A percentile compares a stretch with the other conserved stretches of the same genome.
phyloP scores from a whole-genome alignment of 2,797 vertebrate species.

The Aulostomus chinensis region DNA sequence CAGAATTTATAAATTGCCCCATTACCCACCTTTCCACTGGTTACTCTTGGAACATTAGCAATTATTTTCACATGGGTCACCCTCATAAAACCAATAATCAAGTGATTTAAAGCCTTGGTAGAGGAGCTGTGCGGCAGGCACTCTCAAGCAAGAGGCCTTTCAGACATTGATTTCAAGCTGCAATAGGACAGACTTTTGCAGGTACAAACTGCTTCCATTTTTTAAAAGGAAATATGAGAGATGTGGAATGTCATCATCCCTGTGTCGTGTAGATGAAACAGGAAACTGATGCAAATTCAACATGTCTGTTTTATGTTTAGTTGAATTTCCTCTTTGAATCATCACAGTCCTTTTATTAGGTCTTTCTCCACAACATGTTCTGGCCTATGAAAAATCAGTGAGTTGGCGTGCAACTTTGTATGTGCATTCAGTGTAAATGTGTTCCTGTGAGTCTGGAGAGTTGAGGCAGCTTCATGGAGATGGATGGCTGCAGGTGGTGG shows the following conservation, averaged over 20 bases:
- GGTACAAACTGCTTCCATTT: constrained; percentile 71
- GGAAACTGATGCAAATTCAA: no score
- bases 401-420: no score
- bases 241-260: constrained; percentile 26
- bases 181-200: constrained; percentile 66
- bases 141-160: no score
- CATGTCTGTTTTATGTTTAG: no score
- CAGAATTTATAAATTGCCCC: constrained; percentile 85
- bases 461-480: constrained; percentile 67
- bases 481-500: constrained; percentile 72
- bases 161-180: constrained; percentile 71
- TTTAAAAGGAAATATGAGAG: constrained; percentile 37
- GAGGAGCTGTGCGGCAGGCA: constrained; percentile 39
- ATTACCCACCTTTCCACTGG: constrained; percentile 85
- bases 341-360: no score
- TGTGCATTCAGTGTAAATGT: constrained; percentile 5
- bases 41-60: constrained; percentile 85
- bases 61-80: constrained; percentile 83
- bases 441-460: constrained; percentile 40
- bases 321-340: no score
- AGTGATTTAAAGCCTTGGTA: constrained; percentile 78
- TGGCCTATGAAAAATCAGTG: no score
- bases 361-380: no score
- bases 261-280: constrained; percentile 37
- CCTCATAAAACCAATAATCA: constrained; percentile 84